Conservation (phyloP, 2,113 vertebrate species). For the Synodontis membranacea region DNA sequence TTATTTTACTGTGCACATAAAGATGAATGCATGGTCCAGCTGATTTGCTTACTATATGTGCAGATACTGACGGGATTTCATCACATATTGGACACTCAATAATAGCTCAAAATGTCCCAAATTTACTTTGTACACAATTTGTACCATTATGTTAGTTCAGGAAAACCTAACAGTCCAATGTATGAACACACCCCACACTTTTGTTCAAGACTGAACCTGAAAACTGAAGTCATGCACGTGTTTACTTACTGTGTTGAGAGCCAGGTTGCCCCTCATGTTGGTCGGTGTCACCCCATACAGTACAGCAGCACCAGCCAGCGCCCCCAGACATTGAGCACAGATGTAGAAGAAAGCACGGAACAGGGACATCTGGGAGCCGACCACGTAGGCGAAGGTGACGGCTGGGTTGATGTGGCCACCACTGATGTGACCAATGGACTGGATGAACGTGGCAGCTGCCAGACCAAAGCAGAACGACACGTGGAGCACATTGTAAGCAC, state of each 20-base stretch:
- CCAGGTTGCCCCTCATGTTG: slow-evolving; percentile 86
- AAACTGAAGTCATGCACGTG: background rate
- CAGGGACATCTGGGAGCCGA: slow-evolving; percentile 91
- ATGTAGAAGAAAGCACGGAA: slow-evolving; percentile 89
- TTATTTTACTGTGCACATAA: background rate
- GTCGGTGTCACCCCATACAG: slow-evolving; percentile 87
- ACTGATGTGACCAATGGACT: slow-evolving; percentile 89
- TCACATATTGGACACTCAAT: background rate
- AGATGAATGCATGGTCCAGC: background rate
- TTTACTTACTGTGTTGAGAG: slow-evolving; percentile 84
- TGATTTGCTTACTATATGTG: background rate
- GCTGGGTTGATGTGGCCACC: slow-evolving; percentile 95
- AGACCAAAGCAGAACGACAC: slow-evolving; percentile 90
- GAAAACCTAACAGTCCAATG: background rate
- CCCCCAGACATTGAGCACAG: slow-evolving; percentile 87
- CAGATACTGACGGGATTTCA: background rate
- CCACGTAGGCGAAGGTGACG: slow-evolving; percentile 88
- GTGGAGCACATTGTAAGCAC: slow-evolving; percentile 81
- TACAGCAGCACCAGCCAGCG: slow-evolving; percentile 86
- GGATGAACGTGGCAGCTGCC: slow-evolving; percentile 87
- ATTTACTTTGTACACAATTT: background rate
- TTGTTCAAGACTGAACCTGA: background rate
- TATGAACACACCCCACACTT: background rate
- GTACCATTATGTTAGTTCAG: background rate
- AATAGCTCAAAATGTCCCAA: background rate